These are phyloP conservation scores for Ypsolopha sequella DNA, from an alignment of 2,888 invertebrate genomes.

Conservation along the genomic window DNA sequence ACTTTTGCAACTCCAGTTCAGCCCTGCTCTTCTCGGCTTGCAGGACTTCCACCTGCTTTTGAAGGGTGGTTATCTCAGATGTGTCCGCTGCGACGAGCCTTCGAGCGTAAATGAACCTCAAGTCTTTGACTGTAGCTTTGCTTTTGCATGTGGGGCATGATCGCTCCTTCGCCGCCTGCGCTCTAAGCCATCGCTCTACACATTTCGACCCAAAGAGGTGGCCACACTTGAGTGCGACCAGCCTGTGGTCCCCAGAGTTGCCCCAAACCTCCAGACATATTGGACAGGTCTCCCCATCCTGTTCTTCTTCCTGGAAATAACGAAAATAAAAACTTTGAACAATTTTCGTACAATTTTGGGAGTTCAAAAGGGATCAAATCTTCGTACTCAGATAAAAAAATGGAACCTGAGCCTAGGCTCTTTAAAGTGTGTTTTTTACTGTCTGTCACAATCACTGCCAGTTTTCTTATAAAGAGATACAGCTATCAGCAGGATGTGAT, in stretches of 20 bases:
- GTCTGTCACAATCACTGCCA: too few species aligned
- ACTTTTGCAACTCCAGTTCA: constrained; percentile 72
- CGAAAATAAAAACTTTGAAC: background rate
- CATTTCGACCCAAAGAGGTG: constrained; percentile 92
- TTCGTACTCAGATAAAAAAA: too few species aligned
- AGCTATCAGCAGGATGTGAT: too few species aligned
- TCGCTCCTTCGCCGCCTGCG: constrained; percentile 62
- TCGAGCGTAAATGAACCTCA: constrained; percentile 84
- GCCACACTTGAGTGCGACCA: constrained; percentile 91
- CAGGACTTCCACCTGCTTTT: constrained; percentile 70
- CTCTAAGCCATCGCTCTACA: constrained; percentile 80
- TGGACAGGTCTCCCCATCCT: constrained; percentile 82
- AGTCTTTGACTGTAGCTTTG: constrained; percentile 75
- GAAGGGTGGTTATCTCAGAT: constrained; percentile 77
- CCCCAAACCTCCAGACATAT: constrained; percentile 93
- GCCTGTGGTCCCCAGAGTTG: constrained; percentile 85
- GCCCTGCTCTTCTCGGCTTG: constrained; percentile 69
- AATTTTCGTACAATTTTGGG: background rate
- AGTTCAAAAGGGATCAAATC: too few species aligned
- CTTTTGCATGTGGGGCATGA: constrained; percentile 92
- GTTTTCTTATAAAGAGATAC: too few species aligned
- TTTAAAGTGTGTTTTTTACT: too few species aligned
- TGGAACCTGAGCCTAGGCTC: too few species aligned
- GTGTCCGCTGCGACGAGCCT: constrained; percentile 83
- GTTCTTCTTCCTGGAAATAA: constrained; percentile 31